A percentile compares a stretch with the other conserved stretches of the same genome.
phyloP scores from a whole-genome alignment of 1,140 invertebrate species.

The Hypsibius dujardini region DNA sequence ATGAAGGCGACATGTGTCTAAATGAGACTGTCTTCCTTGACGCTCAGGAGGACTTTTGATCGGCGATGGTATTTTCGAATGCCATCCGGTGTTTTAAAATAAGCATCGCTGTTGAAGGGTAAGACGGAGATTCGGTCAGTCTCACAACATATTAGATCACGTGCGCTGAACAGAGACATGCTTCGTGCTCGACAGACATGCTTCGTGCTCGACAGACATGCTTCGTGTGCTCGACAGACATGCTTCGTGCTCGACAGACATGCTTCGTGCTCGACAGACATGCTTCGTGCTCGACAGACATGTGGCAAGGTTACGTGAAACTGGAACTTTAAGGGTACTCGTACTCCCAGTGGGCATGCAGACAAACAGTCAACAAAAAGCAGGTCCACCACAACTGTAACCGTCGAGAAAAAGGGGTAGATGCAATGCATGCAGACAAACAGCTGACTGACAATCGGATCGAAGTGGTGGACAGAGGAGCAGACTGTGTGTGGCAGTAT shows the following conservation, averaged over 20 bases:
- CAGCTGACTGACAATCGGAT: no score
- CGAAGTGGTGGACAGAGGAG: no score
- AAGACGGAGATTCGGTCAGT: conserved; percentile 4
- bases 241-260: background rate
- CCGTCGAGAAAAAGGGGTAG: no score
- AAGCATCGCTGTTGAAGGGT: conserved; percentile 6
- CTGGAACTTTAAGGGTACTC: no score
- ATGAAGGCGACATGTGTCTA: background rate
- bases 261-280: background rate
- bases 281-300: no score
- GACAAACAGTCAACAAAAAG: no score
- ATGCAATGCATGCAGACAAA: no score
- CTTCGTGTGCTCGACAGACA: no score
- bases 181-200: background rate
- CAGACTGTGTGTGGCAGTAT: no score
- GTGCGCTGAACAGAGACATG: background rate
- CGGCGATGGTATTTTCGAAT: conserved; percentile 16
- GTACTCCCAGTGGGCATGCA: no score
- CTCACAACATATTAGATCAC: background rate
- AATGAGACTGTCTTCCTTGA: background rate
- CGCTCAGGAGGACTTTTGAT: conserved; percentile 7
- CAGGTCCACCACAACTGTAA: no score
- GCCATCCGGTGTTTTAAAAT: conserved; percentile 13
- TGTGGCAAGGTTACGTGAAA: no score
- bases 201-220: background rate